phyloP scores from a whole-genome alignment of 2,888 invertebrate genomes.

The Chorisops tibialis region DNA sequence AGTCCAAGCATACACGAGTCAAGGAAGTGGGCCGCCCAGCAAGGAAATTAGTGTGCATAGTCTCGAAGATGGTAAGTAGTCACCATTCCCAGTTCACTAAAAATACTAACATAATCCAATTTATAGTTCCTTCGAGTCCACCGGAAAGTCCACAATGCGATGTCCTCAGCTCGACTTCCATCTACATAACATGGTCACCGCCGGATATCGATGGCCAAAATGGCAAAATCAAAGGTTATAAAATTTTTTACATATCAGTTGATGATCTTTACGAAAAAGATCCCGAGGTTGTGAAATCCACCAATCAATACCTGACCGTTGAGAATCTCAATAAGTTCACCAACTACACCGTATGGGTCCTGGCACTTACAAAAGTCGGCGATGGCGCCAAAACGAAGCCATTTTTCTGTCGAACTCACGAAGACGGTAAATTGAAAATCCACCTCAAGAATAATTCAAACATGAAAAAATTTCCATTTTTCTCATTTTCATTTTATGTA shows the following conservation, averaged over 20 bases:
- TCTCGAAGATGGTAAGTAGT: conserved; percentile 71
- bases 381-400: conserved; percentile 83
- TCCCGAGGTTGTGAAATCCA: conserved; percentile 69
- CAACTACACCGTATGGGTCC: conserved; percentile 87
- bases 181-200: conserved; percentile 82
- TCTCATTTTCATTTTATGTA: conserved; percentile 47
- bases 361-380: conserved; percentile 84
- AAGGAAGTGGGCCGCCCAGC: conserved; percentile 81
- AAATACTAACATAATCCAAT: neutral
- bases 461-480: too few relatives aligned
- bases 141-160: conserved; percentile 80
- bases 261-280: conserved; percentile 77
- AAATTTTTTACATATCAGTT: conserved; percentile 74
- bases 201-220: conserved; percentile 78
- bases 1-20: conserved; percentile 82
- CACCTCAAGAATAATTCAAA: too few relatives aligned
- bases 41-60: conserved; percentile 76
- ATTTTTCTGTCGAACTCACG: conserved; percentile 82
- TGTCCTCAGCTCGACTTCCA: conserved; percentile 77
- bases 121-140: conserved; percentile 77
- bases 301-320: conserved; percentile 56
- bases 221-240: conserved; percentile 80
- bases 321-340: conserved; percentile 79
- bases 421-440: conserved; percentile 72
- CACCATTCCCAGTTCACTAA: neutral